Evolutionary conservation across 2,113 vertebrate genomes (phyloP), one percentile per base, ranked within the genome.

Genomic region (Danio rerio): DNA sequence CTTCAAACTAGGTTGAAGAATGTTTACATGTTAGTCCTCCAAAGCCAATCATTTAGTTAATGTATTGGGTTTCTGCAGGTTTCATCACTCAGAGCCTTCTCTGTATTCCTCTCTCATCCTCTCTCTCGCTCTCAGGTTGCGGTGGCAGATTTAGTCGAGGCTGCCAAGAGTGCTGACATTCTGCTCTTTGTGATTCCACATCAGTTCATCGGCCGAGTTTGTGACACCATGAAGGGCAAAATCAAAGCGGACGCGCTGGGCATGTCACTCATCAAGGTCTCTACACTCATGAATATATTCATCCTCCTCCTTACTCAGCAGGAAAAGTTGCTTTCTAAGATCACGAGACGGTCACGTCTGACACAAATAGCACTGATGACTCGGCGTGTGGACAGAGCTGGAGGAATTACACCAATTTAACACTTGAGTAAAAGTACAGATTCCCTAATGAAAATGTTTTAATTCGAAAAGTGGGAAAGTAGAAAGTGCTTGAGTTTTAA

Each of bases 101-200:
- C 31, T 70, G 47, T 70, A 20, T 61, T 20, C 13, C 56, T 5
- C 43, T 71, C 68, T 61, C 31, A 13, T 7, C 16, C 10, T 65
- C 12, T 49, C 15, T 20, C 13, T 66, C 53, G 31, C 45, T 72
- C 56, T 11, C 91, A 99, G 98, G 91, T 99, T 77, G 98, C 98
- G 0, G 93, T 98, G 72, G 92, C 98, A 13, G 97, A 99, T 85
- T 91, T 99, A 84, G 88, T 95, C 71, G 96, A 96, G 53, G 97
- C 98, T 0, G 91, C 94, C 0, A 81, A 70, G 0, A 94, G 91
- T 40, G 96, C 97, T 0, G 96, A 99, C 81, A 91, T 99, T 84
- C 89, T 99, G 73, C 90, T 99, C 43, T 99, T 99, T 15, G 98
- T 99, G 88, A 96, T 99, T 85, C 98, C 98, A 0, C 98, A 99